A percentile compares a stretch with the other conserved stretches of the same genome.
Conservation (phyloP, 2,113 vertebrate species). For the Ptilonorhynchus violaceus region DNA sequence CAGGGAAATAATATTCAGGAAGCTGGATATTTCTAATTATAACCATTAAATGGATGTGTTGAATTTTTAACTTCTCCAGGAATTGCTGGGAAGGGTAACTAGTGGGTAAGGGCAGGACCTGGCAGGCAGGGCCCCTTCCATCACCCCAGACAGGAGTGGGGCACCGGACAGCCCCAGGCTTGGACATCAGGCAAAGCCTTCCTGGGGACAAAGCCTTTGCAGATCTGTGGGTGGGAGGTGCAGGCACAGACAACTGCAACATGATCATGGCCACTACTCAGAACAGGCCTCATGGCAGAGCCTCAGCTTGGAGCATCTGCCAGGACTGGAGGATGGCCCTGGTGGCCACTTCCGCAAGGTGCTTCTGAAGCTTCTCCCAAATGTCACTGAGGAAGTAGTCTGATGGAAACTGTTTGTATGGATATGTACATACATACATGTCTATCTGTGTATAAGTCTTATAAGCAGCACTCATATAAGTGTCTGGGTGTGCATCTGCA, state of each 20-base stretch:
- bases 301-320: fast-evolving
- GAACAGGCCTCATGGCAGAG: fast-evolving
- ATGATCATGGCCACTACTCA: too few species aligned
- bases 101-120: neutral
- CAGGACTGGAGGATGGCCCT: fast-evolving
- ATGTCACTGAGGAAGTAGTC: fast-evolving
- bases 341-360: fast-evolving
- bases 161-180: fast-evolving
- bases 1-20: neutral
- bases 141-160: neutral
- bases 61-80: neutral
- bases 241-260: fast-evolving
- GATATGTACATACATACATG: fast-evolving
- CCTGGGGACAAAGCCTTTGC: fast-evolving
- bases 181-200: neutral
- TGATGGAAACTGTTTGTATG: neutral
- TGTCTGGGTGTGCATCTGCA: neutral
- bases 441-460: neutral
- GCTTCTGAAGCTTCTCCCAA: neutral
- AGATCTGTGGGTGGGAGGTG: fast-evolving
- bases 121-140: neutral
- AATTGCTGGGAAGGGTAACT: neutral
- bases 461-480: neutral
- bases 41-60: neutral
- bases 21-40: neutral